phyloP scores from a whole-genome alignment of 2,113 vertebrate genomes.

The Pan paniscus region DNA sequence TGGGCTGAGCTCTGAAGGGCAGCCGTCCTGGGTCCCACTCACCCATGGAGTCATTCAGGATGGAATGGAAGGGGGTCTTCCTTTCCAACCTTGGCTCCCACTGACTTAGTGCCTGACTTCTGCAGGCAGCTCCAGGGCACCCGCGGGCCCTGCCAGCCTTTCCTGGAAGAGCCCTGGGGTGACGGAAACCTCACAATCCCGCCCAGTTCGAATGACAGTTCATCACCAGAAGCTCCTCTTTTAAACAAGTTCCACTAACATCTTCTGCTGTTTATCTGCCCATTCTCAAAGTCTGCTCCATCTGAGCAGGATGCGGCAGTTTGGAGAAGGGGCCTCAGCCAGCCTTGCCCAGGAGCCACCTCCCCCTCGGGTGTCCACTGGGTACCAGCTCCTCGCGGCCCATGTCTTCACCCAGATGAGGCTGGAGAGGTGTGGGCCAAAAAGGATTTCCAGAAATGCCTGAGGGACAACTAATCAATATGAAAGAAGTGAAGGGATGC shows the following conservation, averaged over 20 bases:
- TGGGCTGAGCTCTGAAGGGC: background rate
- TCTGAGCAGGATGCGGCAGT: background rate
- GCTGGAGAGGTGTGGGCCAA: background rate
- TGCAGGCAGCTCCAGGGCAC: accelerated
- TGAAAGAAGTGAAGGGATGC: background rate
- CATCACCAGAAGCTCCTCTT: background rate
- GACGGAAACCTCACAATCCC: no score
- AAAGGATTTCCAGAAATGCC: background rate
- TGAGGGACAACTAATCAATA: background rate
- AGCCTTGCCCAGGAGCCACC: background rate
- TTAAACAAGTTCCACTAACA: no score
- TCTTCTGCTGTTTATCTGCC: no score
- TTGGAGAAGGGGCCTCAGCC: no score
- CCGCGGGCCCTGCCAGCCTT: background rate
- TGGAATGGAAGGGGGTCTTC: background rate
- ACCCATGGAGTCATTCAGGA: background rate
- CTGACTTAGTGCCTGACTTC: background rate
- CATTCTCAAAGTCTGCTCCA: background rate
- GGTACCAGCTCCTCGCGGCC: accelerated
- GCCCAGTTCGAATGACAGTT: background rate
- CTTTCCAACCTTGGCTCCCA: background rate
- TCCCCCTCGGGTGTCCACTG: no score
- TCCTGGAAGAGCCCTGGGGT: background rate
- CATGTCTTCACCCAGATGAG: background rate
- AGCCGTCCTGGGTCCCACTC: background rate